phyloP scores from a whole-genome alignment of 2,113 vertebrate species.

The Oncorhynchus tshawytscha region DNA sequence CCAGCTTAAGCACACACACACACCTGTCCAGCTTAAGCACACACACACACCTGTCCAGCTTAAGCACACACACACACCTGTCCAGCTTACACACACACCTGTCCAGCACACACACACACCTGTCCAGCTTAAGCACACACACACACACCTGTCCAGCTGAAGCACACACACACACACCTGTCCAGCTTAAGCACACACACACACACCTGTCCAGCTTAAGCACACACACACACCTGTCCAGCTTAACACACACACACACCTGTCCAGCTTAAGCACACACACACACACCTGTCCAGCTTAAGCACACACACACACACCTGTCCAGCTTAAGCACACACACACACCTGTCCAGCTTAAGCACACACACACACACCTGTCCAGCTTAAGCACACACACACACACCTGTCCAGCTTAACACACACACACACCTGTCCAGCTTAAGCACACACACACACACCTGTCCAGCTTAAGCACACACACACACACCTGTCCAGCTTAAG shows the following conservation, averaged over 20 bases:
- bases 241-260: background rate
- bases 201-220: too few relatives aligned
- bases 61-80: too few relatives aligned
- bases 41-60: constrained; percentile 16
- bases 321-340: background rate
- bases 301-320: too few relatives aligned
- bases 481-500: too few relatives aligned
- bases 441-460: constrained; percentile 3
- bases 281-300: constrained; percentile 17
- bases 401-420: constrained; percentile 16
- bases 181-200: constrained; percentile 3
- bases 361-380: too few relatives aligned
- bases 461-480: constrained; percentile 3
- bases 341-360: constrained; percentile 16
- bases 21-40: too few relatives aligned
- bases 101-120: background rate
- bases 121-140: constrained; percentile 9
- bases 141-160: too few relatives aligned
- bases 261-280: too few relatives aligned
- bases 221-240: constrained; percentile 14
- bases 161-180: constrained; percentile 3
- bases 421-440: too few relatives aligned
- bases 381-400: background rate
- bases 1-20: background rate
- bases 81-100: too few relatives aligned